Evolutionary conservation across 2,113 vertebrate species (phyloP).

Genomic region (Seriola dumerili): DNA sequence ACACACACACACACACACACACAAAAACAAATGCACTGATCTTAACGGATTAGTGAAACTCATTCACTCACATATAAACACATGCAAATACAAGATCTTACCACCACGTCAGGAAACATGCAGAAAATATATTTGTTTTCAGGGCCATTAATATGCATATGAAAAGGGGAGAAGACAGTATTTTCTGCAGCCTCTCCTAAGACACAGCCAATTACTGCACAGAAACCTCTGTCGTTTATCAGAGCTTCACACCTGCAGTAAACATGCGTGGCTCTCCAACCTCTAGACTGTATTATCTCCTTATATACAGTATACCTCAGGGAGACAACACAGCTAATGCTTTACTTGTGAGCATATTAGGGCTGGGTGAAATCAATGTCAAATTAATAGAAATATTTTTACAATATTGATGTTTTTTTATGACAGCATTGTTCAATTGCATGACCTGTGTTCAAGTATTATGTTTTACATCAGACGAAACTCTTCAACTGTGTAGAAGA

Average conservation of each 20-base stretch:
- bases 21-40: neutral
- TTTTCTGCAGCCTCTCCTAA: conserved; percentile 40
- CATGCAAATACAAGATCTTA: conserved; percentile 13
- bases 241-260: conserved; percentile 68
- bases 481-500: neutral
- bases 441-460: neutral
- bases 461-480: neutral
- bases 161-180: conserved; percentile 26
- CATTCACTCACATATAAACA: conserved; percentile 17
- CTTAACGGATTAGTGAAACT: neutral
- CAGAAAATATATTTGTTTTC: conserved; percentile 45
- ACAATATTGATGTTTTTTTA: neutral
- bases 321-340: conserved; percentile 13
- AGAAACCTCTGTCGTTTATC: conserved; percentile 57
- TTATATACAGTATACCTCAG: conserved; percentile 23
- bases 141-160: conserved; percentile 54
- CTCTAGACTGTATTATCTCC: conserved; percentile 38
- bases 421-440: neutral
- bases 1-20: neutral
- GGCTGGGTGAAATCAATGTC: neutral
- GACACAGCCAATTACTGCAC: conserved; percentile 57
- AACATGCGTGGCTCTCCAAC: conserved; percentile 44
- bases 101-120: conserved; percentile 3
- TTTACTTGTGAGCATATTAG: conserved; percentile 3
- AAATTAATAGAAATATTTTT: neutral